Conservation (phyloP, 2,113 vertebrate genomes). For the Microcebus murinus region DNA sequence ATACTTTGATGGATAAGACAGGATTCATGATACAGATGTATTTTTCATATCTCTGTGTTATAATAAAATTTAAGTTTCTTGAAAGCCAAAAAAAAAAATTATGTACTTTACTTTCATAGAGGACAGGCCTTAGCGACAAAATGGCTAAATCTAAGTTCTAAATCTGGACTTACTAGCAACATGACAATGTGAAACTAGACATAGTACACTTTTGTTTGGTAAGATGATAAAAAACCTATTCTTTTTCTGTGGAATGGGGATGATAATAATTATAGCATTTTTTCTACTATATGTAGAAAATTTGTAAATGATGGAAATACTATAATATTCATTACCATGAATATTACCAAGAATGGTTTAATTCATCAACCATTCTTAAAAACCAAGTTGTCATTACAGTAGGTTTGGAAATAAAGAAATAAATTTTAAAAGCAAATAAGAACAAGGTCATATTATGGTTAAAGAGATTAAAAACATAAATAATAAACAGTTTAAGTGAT, state of each 20-base stretch:
- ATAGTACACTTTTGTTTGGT: neutral
- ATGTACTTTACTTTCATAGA: neutral
- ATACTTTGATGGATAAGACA: neutral
- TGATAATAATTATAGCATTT: neutral
- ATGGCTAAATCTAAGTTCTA: neutral
- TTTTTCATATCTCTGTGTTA: neutral
- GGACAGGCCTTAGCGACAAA: neutral
- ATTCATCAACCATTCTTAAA: neutral
- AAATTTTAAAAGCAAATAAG: constrained; percentile 19
- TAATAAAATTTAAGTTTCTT: neutral
- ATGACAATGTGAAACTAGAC: neutral
- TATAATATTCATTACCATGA: neutral
- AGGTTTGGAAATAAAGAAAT: neutral
- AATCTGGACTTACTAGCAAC: neutral
- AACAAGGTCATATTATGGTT: neutral
- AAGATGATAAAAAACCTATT: neutral
- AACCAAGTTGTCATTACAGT: neutral
- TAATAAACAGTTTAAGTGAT: neutral
- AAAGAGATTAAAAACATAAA: neutral
- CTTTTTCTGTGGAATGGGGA: neutral
- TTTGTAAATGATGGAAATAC: neutral
- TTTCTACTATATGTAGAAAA: neutral
- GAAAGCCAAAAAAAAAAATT: neutral
- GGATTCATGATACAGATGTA: neutral
- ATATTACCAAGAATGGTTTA: too few relatives aligned